phyloP scores from a whole-genome alignment of 2,113 vertebrate genomes.

The Sphyrna mokarran region DNA sequence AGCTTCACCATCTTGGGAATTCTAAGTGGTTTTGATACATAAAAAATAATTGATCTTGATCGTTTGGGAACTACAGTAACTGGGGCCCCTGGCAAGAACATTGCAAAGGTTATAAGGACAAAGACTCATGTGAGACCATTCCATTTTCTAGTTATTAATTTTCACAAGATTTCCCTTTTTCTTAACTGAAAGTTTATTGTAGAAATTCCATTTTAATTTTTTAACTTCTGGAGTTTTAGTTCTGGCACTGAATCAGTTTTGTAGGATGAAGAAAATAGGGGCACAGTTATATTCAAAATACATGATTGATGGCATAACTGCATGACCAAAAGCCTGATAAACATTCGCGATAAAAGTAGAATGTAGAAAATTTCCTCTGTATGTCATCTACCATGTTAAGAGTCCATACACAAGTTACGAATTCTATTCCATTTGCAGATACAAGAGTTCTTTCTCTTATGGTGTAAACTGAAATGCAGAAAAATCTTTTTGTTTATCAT shows the following conservation, averaged over 20 bases:
- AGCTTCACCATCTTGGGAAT: slow-evolving; percentile 28
- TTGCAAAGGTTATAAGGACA: slow-evolving; percentile 33
- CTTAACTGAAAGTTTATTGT: slow-evolving; percentile 1
- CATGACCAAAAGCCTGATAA: not conserved
- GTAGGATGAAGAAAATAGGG: not conserved
- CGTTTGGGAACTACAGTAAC: slow-evolving; percentile 34
- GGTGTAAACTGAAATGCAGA: not conserved
- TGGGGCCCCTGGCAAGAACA: slow-evolving; percentile 36
- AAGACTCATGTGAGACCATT: slow-evolving; percentile 34
- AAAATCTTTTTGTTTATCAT: not conserved
- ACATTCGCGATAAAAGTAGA: not conserved
- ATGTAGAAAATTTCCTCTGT: not conserved
- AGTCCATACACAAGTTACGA: not conserved
- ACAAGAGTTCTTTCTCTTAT: not conserved
- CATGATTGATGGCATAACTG: not conserved
- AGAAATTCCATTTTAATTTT: not conserved
- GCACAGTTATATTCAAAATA: not conserved
- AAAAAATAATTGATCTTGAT: slow-evolving; percentile 37
- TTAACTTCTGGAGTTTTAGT: not conserved
- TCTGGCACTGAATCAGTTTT: not conserved
- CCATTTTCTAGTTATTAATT: slow-evolving; percentile 36
- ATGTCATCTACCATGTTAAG: not conserved
- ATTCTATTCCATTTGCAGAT: not conserved
- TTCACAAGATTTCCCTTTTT: slow-evolving; percentile 15
- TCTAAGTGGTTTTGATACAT: slow-evolving; percentile 28